These are phyloP conservation scores for Sisor rabdophorus DNA, from an alignment of 2,113 vertebrate genomes.

Conservation along the genomic window DNA sequence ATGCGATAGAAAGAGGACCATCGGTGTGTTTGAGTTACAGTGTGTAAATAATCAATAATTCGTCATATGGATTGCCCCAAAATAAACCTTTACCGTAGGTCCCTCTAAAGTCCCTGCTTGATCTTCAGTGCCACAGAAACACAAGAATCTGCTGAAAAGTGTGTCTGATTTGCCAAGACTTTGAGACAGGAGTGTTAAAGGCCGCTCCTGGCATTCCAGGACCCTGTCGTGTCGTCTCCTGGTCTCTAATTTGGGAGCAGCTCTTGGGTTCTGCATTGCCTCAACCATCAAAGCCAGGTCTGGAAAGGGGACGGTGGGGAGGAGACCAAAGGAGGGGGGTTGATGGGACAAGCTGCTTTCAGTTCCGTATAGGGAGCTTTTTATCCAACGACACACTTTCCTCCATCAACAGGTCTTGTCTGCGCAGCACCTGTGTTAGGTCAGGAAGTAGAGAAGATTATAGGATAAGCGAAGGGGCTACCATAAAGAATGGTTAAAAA, in stretches of 20 bases:
- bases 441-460: conserved; percentile 50
- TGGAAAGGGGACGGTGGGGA: conserved; percentile 13
- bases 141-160: conserved; percentile 46
- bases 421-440: conserved; percentile 56
- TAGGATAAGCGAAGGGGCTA: conserved; percentile 44
- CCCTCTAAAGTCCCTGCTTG: no score
- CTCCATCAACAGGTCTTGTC: conserved; percentile 36
- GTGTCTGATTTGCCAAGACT: conserved; percentile 61
- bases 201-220: conserved; percentile 65
- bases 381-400: conserved; percentile 53
- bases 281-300: conserved; percentile 63
- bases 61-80: no score
- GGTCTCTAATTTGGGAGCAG: conserved; percentile 75
- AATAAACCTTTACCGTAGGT: no score
- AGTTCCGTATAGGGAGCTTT: conserved; percentile 34
- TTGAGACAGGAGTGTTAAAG: conserved; percentile 55
- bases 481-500: conserved; percentile 43
- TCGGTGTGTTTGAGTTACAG: no score
- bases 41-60: no score
- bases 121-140: no score
- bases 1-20: no score
- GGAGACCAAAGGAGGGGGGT: neutral
- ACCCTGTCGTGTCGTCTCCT: conserved; percentile 61
- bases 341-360: conserved; percentile 3
- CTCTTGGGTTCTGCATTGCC: conserved; percentile 65